phyloP scores from a whole-genome alignment of 1,140 invertebrate genomes.

The Conopomorpha cramerella region DNA sequence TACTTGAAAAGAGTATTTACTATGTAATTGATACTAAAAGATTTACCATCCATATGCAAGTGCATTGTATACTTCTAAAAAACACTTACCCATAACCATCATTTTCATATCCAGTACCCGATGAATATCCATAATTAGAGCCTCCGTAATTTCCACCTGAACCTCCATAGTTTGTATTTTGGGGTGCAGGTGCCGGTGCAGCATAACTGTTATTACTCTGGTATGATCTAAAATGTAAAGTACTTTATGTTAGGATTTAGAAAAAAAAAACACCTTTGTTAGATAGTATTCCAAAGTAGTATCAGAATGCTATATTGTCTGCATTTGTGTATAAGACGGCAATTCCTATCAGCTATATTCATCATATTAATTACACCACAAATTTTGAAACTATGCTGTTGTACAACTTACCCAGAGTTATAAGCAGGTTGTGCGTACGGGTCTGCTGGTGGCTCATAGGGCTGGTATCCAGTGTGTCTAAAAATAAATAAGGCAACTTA shows the following conservation, averaged over 20 bases:
- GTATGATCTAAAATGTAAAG: constrained; percentile 26
- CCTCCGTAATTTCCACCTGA: constrained; percentile 28
- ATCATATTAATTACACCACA: background rate
- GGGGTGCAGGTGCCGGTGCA: constrained; percentile 22
- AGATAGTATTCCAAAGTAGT: background rate
- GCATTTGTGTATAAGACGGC: constrained; percentile 51
- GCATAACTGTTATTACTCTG: constrained; percentile 30
- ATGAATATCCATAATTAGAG: constrained; percentile 42
- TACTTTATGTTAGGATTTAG: constrained; percentile 1
- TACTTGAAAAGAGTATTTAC: too few relatives aligned
- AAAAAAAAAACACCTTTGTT: background rate
- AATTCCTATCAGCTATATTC: constrained; percentile 42
- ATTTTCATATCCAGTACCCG: constrained; percentile 35
- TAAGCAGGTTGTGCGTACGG: constrained; percentile 33
- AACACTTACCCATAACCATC: constrained; percentile 34
- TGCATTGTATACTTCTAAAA: too few relatives aligned
- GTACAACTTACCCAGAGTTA: constrained; percentile 9
- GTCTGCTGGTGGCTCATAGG: constrained; percentile 38
- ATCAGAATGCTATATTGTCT: constrained; percentile 29
- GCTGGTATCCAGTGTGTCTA: constrained; percentile 45
- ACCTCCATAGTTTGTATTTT: constrained; percentile 26
- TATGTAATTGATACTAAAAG: too few relatives aligned
- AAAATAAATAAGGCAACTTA: constrained; percentile 6
- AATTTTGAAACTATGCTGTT: constrained; percentile 19
- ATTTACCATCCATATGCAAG: too few relatives aligned